Evolutionary conservation across 1,140 invertebrate species (phyloP).

Genomic region (Campodea augens): DNA sequence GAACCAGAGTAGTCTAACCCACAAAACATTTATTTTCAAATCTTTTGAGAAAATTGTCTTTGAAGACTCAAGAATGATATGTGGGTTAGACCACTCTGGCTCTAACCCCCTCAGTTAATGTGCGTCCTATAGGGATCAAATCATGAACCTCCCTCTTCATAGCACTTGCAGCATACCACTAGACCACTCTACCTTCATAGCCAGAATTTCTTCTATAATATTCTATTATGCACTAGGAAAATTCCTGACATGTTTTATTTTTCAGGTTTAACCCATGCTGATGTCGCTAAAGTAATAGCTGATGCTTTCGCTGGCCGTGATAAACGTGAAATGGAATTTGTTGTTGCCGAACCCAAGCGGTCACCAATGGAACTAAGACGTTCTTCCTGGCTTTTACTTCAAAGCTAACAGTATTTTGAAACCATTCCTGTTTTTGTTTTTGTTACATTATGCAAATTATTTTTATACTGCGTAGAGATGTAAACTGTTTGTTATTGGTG

Average conservation of each 20-base stretch:
- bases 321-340: slow-evolving; percentile 69
- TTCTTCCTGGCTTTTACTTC: background rate
- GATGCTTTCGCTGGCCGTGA: slow-evolving; percentile 72
- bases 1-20: too few species aligned
- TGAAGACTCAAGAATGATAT: too few species aligned
- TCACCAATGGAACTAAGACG: slow-evolving; percentile 45
- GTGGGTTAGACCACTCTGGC: background rate
- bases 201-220: too few species aligned
- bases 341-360: slow-evolving; percentile 73
- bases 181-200: background rate
- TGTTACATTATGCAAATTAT: too few species aligned
- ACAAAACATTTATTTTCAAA: too few species aligned
- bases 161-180: background rate
- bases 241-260: background rate
- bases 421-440: too few species aligned
- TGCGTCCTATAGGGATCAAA: background rate
- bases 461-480: too few species aligned
- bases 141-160: background rate
- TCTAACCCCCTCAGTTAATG: background rate
- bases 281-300: slow-evolving; percentile 70
- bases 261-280: slow-evolving; percentile 41
- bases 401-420: too few species aligned
- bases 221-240: background rate
- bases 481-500: too few species aligned
- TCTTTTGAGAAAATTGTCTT: too few species aligned